Evolutionary conservation across 1,140 invertebrate species (phyloP).

Genomic region (Pteromalus puparum): DNA sequence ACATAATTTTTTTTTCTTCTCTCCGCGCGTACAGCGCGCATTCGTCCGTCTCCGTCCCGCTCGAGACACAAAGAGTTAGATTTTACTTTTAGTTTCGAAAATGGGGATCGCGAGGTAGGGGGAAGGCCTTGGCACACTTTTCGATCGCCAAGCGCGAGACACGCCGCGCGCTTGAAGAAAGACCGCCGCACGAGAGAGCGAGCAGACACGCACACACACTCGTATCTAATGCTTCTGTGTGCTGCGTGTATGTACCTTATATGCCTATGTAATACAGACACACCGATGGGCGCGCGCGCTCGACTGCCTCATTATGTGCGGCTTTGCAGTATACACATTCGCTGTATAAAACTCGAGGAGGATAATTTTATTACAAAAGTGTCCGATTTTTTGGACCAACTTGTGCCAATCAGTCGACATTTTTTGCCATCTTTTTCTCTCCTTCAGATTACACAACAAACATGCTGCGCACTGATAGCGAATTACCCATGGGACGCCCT

Average conservation of each 20-base stretch:
- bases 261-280: background rate
- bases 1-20: conserved; percentile 5
- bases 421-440: too few species aligned
- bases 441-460: too few species aligned
- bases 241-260: too few species aligned
- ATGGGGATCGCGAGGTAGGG: conserved; percentile 72
- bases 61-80: conserved; percentile 73
- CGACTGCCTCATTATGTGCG: background rate
- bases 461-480: too few species aligned
- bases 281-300: background rate
- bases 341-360: too few species aligned
- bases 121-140: conserved; percentile 74
- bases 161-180: conserved; percentile 55
- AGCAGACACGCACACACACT: conserved; percentile 9
- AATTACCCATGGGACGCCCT: too few species aligned
- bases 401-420: too few species aligned
- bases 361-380: too few species aligned
- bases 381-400: too few species aligned
- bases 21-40: background rate
- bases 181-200: conserved; percentile 1
- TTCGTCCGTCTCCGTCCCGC: conserved; percentile 47
- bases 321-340: too few species aligned
- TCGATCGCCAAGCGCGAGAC: conserved; percentile 58
- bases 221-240: too few species aligned
- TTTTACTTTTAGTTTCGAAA: conserved; percentile 77